Conservation (phyloP, 2,113 vertebrate species). For the Clarias batrachus region DNA sequence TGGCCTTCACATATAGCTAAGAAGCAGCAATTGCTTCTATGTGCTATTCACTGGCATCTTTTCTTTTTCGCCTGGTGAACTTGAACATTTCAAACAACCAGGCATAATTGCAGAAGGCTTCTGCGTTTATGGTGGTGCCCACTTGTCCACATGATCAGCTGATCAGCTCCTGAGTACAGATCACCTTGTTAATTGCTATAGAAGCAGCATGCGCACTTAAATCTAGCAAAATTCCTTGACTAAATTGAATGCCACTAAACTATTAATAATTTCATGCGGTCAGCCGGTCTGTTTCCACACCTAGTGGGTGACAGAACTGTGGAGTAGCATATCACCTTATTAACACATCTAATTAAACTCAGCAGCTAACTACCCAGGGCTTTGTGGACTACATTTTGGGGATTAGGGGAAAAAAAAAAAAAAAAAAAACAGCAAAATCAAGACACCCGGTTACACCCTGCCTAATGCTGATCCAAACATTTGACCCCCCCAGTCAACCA, state of each 20-base stretch:
- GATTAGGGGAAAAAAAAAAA: neutral
- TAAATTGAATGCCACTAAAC: neutral
- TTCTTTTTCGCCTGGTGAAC: conserved; percentile 2
- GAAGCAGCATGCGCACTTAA: neutral
- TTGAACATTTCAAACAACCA: neutral
- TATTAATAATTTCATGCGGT: neutral
- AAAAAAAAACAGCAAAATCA: neutral
- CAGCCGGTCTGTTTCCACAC: neutral
- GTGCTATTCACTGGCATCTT: neutral
- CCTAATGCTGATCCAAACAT: neutral
- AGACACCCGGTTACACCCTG: neutral
- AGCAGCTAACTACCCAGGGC: neutral
- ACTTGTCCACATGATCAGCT: neutral
- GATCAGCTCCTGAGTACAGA: neutral
- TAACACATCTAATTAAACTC: neutral
- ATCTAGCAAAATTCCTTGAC: neutral
- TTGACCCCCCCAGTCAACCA: neutral
- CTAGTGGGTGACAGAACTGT: too few relatives aligned
- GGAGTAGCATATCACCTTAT: neutral
- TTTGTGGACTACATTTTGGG: neutral
- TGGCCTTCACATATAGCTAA: neutral
- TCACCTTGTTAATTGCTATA: conserved; percentile 1
- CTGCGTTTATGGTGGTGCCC: neutral
- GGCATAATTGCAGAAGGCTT: neutral
- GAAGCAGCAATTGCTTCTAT: neutral